These are phyloP conservation scores for Lophura nycthemera DNA, from an alignment of 2,113 vertebrate genomes.

Conservation along the genomic window DNA sequence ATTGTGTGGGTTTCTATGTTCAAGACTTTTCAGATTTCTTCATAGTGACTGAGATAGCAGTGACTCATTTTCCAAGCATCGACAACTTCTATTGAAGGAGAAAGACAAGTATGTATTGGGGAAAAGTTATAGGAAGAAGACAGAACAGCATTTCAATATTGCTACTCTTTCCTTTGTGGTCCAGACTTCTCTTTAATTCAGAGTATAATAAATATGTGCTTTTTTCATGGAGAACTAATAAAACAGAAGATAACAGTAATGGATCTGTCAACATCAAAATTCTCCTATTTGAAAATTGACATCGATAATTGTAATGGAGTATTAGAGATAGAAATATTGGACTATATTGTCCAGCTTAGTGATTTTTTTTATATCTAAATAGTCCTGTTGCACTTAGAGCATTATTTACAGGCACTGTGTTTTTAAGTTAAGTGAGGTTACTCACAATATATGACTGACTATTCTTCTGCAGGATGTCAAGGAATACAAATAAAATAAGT, in stretches of 20 bases:
- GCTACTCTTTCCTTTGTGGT: not conserved
- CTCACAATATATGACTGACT: not conserved
- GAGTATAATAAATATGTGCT: not conserved
- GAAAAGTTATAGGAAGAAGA: not conserved
- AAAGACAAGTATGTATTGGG: not conserved
- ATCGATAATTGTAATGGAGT: not conserved
- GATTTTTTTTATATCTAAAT: not conserved
- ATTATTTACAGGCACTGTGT: not conserved
- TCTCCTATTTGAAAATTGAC: not conserved
- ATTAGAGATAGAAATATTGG: not conserved
- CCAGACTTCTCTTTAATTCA: not conserved
- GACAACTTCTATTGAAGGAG: not conserved
- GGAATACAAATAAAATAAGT: constrained; percentile 11
- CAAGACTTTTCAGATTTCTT: not conserved
- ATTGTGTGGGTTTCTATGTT: not conserved
- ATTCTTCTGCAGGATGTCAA: not conserved
- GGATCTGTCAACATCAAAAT: not conserved
- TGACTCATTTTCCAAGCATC: not conserved
- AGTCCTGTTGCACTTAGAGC: not conserved
- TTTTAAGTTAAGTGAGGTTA: not conserved
- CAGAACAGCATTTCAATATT: not conserved
- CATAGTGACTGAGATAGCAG: not conserved
- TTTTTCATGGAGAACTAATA: not conserved
- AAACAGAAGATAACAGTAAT: not conserved
- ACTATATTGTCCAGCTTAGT: not conserved